Conservation (phyloP, 2,113 vertebrate genomes). For the Dicrurus megarhynchus region DNA sequence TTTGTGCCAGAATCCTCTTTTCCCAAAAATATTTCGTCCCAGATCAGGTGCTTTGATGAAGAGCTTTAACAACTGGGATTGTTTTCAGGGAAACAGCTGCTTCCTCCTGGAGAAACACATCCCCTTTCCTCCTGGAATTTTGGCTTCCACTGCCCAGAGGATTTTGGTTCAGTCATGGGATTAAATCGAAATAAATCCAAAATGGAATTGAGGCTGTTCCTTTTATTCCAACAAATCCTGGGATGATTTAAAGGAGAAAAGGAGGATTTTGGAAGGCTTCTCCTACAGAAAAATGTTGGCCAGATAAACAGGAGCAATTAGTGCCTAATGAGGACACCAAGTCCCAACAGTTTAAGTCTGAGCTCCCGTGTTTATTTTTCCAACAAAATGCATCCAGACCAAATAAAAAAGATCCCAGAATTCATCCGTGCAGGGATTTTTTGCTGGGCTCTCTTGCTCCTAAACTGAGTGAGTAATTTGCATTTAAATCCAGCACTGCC, state of each 20-base stretch:
- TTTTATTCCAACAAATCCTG: background rate
- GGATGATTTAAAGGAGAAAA: background rate
- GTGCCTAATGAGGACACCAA: background rate
- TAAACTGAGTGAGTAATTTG: background rate
- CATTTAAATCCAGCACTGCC: background rate
- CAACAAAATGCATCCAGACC: background rate
- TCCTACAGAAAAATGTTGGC: background rate
- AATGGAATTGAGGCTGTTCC: background rate
- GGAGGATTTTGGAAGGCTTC: background rate
- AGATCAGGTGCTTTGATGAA: accelerated
- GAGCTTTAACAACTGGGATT: background rate
- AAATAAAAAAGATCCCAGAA: background rate
- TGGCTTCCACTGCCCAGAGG: accelerated
- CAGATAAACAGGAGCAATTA: background rate
- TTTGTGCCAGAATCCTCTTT: accelerated
- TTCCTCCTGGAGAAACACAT: background rate
- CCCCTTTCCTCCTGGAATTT: background rate
- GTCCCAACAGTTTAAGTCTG: background rate
- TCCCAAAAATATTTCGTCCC: background rate
- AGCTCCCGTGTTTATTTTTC: background rate
- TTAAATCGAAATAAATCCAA: background rate
- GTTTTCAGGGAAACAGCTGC: background rate
- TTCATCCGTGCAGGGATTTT: background rate
- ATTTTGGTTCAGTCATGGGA: background rate
- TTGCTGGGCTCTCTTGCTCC: background rate